These are phyloP conservation scores for Parapristionchus giblindavisi DNA, from an alignment of 2,888 invertebrate species.

Conservation along the genomic window DNA sequence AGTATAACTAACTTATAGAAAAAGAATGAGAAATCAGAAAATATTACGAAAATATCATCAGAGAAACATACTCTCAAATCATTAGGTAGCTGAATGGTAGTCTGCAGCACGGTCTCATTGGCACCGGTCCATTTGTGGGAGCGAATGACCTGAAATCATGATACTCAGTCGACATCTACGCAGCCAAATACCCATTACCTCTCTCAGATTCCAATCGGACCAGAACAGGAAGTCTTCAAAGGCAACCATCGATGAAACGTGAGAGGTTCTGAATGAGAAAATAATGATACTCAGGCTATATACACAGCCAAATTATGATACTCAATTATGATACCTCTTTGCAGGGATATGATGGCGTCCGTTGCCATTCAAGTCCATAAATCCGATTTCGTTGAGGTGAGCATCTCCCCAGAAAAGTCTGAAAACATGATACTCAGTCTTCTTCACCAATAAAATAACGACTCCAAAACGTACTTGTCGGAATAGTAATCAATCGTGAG, in stretches of 20 bases:
- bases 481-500: constrained; percentile 95
- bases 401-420: constrained; percentile 94
- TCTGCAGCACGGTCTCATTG: constrained; percentile 65
- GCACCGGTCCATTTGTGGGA: constrained; percentile 87
- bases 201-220: constrained; percentile 97
- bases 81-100: constrained; percentile 68
- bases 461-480: constrained; percentile 75
- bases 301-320: neutral
- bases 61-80: constrained; percentile 57
- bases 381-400: constrained; percentile 93
- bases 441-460: neutral
- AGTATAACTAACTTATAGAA: too few species aligned
- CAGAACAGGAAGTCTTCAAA: constrained; percentile 92
- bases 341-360: constrained; percentile 77
- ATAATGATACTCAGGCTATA: neutral
- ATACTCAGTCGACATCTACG: neutral
- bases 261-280: neutral
- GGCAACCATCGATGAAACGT: constrained; percentile 76
- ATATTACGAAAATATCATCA: neutral
- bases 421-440: neutral
- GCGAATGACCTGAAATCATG: constrained; percentile 77
- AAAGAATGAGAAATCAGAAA: neutral
- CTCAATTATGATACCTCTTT: neutral
- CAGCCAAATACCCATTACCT: constrained; percentile 17
- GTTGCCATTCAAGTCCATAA: constrained; percentile 85